Conservation (phyloP, 1,140 invertebrate species). For the Formica selysi region DNA sequence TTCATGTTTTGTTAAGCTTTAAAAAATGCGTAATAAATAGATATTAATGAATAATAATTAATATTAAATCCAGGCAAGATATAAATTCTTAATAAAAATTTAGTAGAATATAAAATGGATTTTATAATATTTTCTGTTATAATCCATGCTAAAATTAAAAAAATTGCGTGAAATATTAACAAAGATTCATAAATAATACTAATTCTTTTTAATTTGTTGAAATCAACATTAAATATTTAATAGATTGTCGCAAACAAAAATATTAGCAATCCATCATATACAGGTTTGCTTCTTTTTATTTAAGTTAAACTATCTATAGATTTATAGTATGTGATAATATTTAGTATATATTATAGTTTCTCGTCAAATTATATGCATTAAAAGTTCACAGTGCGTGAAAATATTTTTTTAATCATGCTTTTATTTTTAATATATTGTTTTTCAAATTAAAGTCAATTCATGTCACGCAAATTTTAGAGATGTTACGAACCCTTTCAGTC, state of each 20-base stretch:
- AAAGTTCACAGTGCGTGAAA: too few relatives aligned
- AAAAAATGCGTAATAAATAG: neutral
- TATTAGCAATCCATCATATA: neutral
- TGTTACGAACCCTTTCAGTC: neutral
- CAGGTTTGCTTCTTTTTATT: neutral
- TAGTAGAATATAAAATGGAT: neutral
- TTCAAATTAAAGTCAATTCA: conserved; percentile 1
- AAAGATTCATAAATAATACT: neutral
- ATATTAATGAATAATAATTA: neutral
- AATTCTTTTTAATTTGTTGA: neutral
- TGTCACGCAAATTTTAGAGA: neutral
- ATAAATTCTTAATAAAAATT: neutral
- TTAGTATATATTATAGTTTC: too few relatives aligned
- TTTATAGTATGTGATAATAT: too few relatives aligned
- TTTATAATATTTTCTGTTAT: neutral
- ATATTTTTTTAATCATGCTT: too few relatives aligned
- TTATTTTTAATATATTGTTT: neutral
- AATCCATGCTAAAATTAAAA: neutral
- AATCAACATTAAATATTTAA: neutral
- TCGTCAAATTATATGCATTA: too few relatives aligned
- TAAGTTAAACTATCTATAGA: neutral
- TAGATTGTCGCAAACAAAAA: neutral
- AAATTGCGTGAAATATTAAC: too few relatives aligned
- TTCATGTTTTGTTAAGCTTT: neutral
- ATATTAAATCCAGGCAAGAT: neutral